Evolutionary conservation across 2,797 vertebrate genomes (phyloP).

Genomic region (Sebastes kiyomatsui): DNA sequence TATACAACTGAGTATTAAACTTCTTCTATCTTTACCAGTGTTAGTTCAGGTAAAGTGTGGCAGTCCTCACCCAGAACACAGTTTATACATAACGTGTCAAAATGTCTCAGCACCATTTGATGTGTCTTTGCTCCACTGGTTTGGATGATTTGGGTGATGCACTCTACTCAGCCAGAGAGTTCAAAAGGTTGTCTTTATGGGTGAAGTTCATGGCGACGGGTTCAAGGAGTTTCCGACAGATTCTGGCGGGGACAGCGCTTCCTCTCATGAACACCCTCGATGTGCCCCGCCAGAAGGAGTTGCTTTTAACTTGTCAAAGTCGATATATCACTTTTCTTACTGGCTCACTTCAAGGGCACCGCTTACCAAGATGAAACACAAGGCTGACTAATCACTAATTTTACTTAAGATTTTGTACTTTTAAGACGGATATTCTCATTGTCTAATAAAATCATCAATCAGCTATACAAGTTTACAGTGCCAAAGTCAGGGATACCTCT

Average conservation of each 20-base stretch:
- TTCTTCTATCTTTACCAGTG: background rate
- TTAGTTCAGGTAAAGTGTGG: background rate
- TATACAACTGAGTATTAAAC: background rate
- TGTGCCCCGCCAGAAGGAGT: background rate
- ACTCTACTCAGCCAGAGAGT: slow-evolving; percentile 3
- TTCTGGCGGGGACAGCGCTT: background rate
- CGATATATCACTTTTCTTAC: slow-evolving; percentile 33
- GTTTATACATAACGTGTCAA: background rate
- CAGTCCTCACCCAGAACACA: background rate
- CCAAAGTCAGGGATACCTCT: background rate
- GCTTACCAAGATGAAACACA: background rate
- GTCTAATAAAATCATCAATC: background rate
- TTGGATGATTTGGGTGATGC: slow-evolving; percentile 21
- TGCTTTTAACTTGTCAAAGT: slow-evolving; percentile 57
- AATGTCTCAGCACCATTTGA: slow-evolving; percentile 14
- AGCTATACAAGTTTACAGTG: background rate
- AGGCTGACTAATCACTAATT: background rate
- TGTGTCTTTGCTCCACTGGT: slow-evolving; percentile 33
- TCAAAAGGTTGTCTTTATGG: slow-evolving; percentile 6
- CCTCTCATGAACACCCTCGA: background rate
- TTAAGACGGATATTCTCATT: background rate
- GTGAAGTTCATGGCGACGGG: slow-evolving; percentile 7
- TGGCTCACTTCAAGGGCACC: slow-evolving; percentile 7
- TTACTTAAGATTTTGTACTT: background rate
- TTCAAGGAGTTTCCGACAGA: slow-evolving; percentile 22